Percentiles rank a stretch among this genome's conserved stretches.
These are phyloP conservation scores for Platorchestia sp. DNA, from an alignment of 1,140 invertebrate genomes.

Conservation along the genomic window DNA sequence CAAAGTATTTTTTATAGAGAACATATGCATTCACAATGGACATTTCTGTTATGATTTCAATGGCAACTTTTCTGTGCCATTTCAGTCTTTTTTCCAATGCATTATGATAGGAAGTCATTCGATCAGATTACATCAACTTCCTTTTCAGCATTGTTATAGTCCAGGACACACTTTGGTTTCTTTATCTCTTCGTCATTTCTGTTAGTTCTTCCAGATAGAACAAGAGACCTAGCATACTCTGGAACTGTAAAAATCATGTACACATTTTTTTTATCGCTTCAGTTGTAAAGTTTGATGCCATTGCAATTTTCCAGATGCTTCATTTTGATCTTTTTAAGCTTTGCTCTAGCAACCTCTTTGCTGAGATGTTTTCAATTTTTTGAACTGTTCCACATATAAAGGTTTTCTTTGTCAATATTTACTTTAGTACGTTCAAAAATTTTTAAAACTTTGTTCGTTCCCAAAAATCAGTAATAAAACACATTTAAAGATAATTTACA, in stretches of 20 bases:
- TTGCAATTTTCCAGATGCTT: background rate
- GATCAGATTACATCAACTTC: slow-evolving; percentile 7
- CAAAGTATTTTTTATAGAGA: background rate
- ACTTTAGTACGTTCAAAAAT: too few relatives aligned
- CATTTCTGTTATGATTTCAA: slow-evolving; percentile 19
- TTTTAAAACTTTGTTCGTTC: too few relatives aligned
- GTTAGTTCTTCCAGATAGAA: slow-evolving; percentile 24
- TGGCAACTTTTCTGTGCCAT: background rate
- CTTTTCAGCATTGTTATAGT: slow-evolving; percentile 25
- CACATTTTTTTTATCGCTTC: slow-evolving; percentile 25
- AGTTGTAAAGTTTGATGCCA: slow-evolving; percentile 42
- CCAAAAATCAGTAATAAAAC: too few relatives aligned
- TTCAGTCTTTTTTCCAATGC: background rate
- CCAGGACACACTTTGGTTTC: slow-evolving; percentile 18
- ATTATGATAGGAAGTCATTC: background rate
- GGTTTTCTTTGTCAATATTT: slow-evolving; percentile 34
- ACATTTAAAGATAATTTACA: too few relatives aligned
- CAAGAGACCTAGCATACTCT: slow-evolving; percentile 16
- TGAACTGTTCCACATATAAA: slow-evolving; percentile 46
- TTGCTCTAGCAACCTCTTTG: slow-evolving; percentile 18
- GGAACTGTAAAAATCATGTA: slow-evolving; percentile 48
- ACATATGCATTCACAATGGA: background rate
- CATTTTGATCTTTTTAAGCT: slow-evolving; percentile 50
- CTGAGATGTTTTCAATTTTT: slow-evolving; percentile 26
- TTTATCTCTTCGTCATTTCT: slow-evolving; percentile 6